These are phyloP conservation scores for Nomada flava DNA, from an alignment of 2,888 invertebrate genomes.

Conservation along the genomic window DNA sequence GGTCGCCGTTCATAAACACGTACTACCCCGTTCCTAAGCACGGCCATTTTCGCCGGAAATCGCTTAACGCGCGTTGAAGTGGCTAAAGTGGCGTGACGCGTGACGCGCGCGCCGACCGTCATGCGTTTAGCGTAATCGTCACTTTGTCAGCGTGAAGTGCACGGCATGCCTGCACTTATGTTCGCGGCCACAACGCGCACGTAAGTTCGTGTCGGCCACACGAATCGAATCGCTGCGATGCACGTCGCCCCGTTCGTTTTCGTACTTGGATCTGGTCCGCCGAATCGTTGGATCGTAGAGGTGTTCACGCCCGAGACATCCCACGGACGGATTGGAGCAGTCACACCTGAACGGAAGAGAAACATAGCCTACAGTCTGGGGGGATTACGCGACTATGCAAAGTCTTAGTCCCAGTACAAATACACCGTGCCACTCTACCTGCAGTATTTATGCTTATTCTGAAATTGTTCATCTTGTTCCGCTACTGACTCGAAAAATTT, in stretches of 20 bases:
- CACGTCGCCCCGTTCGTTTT: background rate
- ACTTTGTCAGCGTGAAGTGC: slow-evolving; percentile 79
- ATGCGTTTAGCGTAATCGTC: slow-evolving; percentile 81
- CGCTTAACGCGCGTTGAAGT: slow-evolving; percentile 82
- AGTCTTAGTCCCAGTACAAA: too few relatives aligned
- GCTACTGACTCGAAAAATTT: too few relatives aligned
- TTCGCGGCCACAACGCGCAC: slow-evolving; percentile 57
- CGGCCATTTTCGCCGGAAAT: slow-evolving; percentile 83
- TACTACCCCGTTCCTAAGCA: slow-evolving; percentile 65
- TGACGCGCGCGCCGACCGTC: slow-evolving; percentile 81
- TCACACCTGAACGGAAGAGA: background rate
- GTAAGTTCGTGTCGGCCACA: slow-evolving; percentile 65
- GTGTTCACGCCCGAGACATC: background rate
- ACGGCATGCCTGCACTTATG: slow-evolving; percentile 73
- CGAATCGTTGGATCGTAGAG: background rate
- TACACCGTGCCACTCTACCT: too few relatives aligned
- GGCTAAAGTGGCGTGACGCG: slow-evolving; percentile 83
- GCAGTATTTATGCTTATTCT: too few relatives aligned
- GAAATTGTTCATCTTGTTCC: too few relatives aligned
- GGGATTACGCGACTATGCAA: too few relatives aligned
- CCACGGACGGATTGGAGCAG: background rate
- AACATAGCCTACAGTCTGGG: too few relatives aligned
- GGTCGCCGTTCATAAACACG: slow-evolving; percentile 63
- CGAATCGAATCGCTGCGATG: slow-evolving; percentile 50
- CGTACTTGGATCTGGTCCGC: background rate